phyloP scores from a whole-genome alignment of 2,113 vertebrate species.

The Orycteropus afer region DNA sequence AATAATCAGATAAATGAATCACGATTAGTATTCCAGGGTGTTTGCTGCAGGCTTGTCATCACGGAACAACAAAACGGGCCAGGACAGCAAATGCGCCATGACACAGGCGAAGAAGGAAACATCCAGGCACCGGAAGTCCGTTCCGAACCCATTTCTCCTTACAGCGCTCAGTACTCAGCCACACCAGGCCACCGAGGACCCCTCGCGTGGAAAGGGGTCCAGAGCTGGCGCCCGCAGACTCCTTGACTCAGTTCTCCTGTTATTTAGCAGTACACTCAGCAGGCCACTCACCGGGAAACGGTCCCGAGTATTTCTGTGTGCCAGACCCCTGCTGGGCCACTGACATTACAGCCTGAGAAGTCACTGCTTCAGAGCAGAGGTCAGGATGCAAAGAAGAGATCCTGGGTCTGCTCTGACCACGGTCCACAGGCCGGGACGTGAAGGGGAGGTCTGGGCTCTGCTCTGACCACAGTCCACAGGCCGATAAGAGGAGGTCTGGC shows the following conservation, averaged over 20 bases:
- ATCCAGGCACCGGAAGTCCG: accelerated
- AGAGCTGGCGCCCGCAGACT: neutral
- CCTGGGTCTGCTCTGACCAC: too few species aligned
- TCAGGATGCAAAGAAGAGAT: neutral
- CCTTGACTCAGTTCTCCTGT: neutral
- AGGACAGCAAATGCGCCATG: accelerated
- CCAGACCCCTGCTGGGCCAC: neutral
- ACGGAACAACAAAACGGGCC: neutral
- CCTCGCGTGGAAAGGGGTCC: neutral
- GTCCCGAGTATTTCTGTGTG: too few species aligned
- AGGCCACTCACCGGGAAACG: neutral
- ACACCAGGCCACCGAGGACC: accelerated
- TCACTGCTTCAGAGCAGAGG: accelerated
- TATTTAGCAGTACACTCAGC: neutral
- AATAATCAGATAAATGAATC: accelerated
- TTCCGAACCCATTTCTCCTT: neutral
- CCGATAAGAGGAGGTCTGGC: too few species aligned
- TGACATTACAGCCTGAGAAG: neutral
- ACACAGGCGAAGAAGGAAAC: accelerated
- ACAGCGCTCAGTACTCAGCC: neutral
- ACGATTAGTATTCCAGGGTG: too few species aligned
- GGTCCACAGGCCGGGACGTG: too few species aligned
- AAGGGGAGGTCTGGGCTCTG: too few species aligned
- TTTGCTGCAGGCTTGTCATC: neutral
- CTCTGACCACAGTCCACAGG: too few species aligned